Percentiles rank a stretch among this genome's conserved stretches.
Evolutionary conservation across 2,113 vertebrate species (phyloP).

Genomic region (Hydrolagus affinis): DNA sequence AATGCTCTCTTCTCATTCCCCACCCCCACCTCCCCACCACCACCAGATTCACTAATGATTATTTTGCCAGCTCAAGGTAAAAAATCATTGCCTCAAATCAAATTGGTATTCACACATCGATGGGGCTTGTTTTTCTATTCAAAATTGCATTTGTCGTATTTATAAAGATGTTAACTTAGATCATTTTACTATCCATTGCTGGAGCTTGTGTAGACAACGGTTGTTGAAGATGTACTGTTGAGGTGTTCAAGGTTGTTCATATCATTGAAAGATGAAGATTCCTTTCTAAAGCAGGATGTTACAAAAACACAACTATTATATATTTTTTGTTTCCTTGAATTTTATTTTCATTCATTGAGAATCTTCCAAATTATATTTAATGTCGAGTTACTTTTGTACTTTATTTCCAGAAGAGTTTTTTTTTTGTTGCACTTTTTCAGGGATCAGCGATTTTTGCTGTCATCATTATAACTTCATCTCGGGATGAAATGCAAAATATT

Average conservation of each 20-base stretch:
- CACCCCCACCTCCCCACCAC: no score
- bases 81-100: neutral
- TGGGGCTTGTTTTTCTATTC: neutral
- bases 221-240: neutral
- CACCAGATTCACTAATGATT: neutral
- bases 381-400: neutral
- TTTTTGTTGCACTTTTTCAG: conserved; percentile 25
- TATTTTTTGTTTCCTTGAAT: neutral
- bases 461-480: neutral
- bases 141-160: neutral
- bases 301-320: neutral
- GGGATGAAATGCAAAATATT: conserved; percentile 3
- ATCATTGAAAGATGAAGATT: neutral
- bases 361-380: conserved; percentile 21
- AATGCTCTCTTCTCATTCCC: neutral
- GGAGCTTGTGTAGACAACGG: neutral
- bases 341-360: conserved; percentile 4
- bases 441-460: neutral
- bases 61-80: no score
- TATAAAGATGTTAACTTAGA: neutral
- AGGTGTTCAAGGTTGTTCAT: neutral
- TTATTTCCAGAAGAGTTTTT: neutral
- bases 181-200: neutral
- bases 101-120: neutral
- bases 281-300: neutral